These are phyloP conservation scores for Nemopilema nomurai DNA, from an alignment of 30 jellyfish, hydroid and myxozoan genomes.

Conservation along the genomic window DNA sequence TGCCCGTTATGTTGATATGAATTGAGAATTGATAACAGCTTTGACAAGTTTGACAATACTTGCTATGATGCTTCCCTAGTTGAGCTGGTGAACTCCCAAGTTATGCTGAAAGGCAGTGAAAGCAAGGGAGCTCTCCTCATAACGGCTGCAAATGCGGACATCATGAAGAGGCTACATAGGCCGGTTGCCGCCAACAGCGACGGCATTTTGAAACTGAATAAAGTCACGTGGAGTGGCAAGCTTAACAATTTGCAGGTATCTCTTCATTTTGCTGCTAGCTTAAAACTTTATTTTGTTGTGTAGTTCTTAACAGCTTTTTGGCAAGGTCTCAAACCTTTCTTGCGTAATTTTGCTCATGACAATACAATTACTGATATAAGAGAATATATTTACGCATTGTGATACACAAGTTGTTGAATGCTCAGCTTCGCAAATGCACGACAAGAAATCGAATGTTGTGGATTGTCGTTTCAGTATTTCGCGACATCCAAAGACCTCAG, in stretches of 20 bases:
- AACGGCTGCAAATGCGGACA: constrained; percentile 93
- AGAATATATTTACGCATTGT: too few relatives aligned
- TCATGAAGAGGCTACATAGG: constrained; percentile 85
- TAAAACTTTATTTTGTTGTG: not conserved
- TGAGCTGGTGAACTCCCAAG: constrained; percentile 95
- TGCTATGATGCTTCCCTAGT: constrained; percentile 43
- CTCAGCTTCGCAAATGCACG: too few relatives aligned
- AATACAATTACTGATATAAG: too few relatives aligned
- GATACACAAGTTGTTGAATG: too few relatives aligned
- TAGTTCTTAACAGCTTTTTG: not conserved
- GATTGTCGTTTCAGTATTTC: constrained; percentile 73
- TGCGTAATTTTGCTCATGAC: too few relatives aligned
- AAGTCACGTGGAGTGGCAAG: constrained; percentile 95
- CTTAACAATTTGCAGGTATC: constrained; percentile 83
- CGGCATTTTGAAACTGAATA: constrained; percentile 78
- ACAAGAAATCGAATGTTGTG: too few relatives aligned
- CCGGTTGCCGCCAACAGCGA: constrained; percentile 82
- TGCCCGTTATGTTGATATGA: not conserved
- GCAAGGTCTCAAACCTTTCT: too few relatives aligned
- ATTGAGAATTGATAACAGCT: not conserved
- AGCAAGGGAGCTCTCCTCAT: constrained; percentile 86
- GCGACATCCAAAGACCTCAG: constrained; percentile 70
- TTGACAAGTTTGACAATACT: not conserved
- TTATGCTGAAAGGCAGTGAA: constrained; percentile 84
- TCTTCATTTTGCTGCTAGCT: not conserved